Percentiles rank a stretch among this genome's conserved stretches.
These are phyloP conservation scores for Dipodomys merriami DNA, from an alignment of 2,113 vertebrate genomes.

Conservation along the genomic window DNA sequence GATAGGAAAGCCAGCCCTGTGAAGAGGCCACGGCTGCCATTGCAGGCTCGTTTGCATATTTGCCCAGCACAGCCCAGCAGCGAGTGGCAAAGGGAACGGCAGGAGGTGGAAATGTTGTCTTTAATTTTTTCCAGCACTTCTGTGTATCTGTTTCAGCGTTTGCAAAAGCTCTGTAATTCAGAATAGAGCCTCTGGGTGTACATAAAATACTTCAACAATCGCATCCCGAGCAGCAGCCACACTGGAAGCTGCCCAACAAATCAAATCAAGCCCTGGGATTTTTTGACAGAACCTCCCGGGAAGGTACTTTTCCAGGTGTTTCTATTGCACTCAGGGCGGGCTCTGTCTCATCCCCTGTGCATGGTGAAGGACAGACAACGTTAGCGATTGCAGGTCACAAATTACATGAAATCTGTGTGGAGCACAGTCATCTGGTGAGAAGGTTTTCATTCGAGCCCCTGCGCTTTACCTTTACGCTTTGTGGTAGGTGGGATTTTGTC, in stretches of 20 bases:
- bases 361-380: too few species aligned
- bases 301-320: neutral
- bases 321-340: neutral
- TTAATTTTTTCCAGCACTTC: constrained; percentile 64
- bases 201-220: constrained; percentile 10
- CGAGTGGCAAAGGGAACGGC: constrained; percentile 22
- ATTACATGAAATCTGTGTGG: too few species aligned
- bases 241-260: neutral
- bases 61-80: constrained; percentile 47
- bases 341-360: too few species aligned
- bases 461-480: neutral
- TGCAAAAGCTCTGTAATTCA: constrained; percentile 59
- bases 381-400: too few species aligned
- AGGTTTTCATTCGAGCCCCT: fast-evolving
- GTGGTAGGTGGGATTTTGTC: neutral
- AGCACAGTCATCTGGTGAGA: neutral
- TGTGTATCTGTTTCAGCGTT: constrained; percentile 66
- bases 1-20: constrained; percentile 47
- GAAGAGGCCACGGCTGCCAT: neutral
- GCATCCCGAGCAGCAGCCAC: neutral
- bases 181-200: constrained; percentile 57
- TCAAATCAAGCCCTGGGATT: neutral
- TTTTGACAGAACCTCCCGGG: neutral
- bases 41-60: constrained; percentile 40
- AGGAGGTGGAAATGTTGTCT: constrained; percentile 65